Evolutionary conservation across 2,888 invertebrate genomes (phyloP), one percentile per base, ranked within the genome.

Genomic region (Graphium colonna): DNA sequence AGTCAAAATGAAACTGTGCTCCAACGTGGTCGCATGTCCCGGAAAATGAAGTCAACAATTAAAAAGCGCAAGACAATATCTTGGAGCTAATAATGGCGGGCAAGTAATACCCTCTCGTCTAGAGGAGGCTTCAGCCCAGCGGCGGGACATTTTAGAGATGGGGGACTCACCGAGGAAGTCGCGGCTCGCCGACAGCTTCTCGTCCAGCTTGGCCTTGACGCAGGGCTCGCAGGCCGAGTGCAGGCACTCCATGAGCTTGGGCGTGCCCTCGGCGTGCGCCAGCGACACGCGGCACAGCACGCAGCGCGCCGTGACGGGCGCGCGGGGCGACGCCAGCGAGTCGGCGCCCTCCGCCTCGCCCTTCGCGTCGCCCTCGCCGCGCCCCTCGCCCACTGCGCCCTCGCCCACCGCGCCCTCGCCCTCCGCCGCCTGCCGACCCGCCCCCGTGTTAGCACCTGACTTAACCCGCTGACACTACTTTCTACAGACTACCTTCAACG

Each of bases 221-320:
- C 96, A 96, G 58, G 92, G 90, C 52, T 93, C 91, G 78, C 97
- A 97, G 56, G 95, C 93, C 49, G 96, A 95, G 80, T 97, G 97
- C 63, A 97, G 91, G 77, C 97, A 97, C 82, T 96, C 96, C 71
- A 97, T 88, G 56, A 97, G 90, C 85, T 96, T 96, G 31, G 97
- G 96, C 47, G 82, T 84, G 66, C 89, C 89, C 1, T 84, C 84
- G n/a, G 77, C 66, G 45, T 68, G 71, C 51, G 78, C 68, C 21
- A 90, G 80, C 57, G 71, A 56, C 13, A 65, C 60, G 51, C 64
- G 61, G 72, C 92, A 92, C 71, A 90, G 86, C 58, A 91, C 91
- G 71, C 92, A 92, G 75, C 91, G 91, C 56, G 88, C 83, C 60
- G 68, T 71, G 17, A 74, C 57, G 50, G 70, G 69, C 33, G 73